Evolutionary conservation across 2,888 invertebrate genomes (phyloP).

Genomic region (Cinara cedri): DNA sequence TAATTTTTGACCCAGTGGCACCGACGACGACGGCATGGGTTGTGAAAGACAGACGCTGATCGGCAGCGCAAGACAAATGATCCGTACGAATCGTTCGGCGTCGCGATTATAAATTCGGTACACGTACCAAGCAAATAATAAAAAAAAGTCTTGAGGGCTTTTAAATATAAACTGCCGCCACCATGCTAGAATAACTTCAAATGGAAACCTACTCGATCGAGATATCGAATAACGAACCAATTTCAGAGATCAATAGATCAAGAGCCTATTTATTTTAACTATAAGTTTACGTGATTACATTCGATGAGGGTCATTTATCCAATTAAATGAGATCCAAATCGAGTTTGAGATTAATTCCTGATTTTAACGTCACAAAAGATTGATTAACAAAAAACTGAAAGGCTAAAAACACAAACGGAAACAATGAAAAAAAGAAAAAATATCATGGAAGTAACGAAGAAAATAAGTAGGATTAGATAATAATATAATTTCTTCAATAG

Average conservation of each 20-base stretch:
- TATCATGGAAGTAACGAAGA: too few relatives aligned
- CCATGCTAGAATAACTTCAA: not conserved
- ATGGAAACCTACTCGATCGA: not conserved
- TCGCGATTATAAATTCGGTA: not conserved
- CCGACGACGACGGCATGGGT: not conserved
- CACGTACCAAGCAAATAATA: not conserved
- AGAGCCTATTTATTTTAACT: not conserved
- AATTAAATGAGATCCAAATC: too few relatives aligned
- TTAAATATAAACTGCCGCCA: not conserved
- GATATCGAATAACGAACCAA: constrained; percentile 18
- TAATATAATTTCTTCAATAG: too few relatives aligned
- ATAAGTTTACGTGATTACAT: too few relatives aligned
- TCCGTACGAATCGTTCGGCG: not conserved
- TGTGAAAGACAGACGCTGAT: constrained; percentile 23
- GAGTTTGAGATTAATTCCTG: too few relatives aligned
- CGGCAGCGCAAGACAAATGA: constrained; percentile 36
- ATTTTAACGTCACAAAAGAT: too few relatives aligned
- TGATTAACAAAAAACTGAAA: too few relatives aligned
- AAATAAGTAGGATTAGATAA: too few relatives aligned
- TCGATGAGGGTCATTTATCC: too few relatives aligned
- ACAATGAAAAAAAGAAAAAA: too few relatives aligned
- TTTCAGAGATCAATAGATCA: not conserved
- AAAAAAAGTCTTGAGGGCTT: constrained; percentile 20
- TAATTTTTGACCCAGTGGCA: constrained; percentile 2
- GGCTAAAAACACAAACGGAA: too few relatives aligned